phyloP scores from a whole-genome alignment of 2,113 vertebrate species.

The Anarrhichthys ocellatus region DNA sequence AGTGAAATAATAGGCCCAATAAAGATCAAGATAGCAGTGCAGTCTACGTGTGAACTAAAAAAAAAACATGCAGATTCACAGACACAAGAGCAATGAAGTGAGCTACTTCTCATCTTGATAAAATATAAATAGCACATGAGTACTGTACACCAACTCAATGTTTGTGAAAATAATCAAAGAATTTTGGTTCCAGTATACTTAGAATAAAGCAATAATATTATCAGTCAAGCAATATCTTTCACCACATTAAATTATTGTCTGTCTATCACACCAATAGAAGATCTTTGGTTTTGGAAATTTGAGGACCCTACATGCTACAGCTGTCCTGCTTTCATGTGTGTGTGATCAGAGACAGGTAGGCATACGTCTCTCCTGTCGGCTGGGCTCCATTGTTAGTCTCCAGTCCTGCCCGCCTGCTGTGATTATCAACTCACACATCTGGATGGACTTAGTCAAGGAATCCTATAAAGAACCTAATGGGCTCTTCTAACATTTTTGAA shows the following conservation, averaged over 20 bases:
- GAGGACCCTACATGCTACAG: constrained; percentile 16
- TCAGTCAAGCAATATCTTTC: not conserved
- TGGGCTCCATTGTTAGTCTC: constrained; percentile 50
- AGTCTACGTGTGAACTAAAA: not conserved
- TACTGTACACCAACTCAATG: not conserved
- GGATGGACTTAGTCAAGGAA: constrained; percentile 80
- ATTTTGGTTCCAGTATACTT: not conserved
- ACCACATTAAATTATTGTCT: not conserved
- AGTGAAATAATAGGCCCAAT: constrained; percentile 19
- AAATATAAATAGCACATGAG: not conserved
- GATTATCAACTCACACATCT: constrained; percentile 82
- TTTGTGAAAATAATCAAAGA: not conserved
- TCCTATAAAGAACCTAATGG: constrained; percentile 82
- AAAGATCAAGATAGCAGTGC: constrained; percentile 26
- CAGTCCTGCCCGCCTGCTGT: constrained; percentile 64
- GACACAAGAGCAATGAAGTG: not conserved
- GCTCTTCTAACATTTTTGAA: constrained; percentile 77
- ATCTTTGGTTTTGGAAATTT: constrained; percentile 15
- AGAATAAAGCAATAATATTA: not conserved
- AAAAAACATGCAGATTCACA: not conserved
- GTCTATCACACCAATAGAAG: not conserved
- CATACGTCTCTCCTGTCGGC: constrained; percentile 40
- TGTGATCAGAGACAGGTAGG: constrained; percentile 51
- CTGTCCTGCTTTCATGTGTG: constrained; percentile 35
- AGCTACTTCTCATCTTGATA: not conserved